These are phyloP conservation scores for Drosophila tropicalis DNA, from an alignment of 1,140 invertebrate genomes.

Conservation along the genomic window DNA sequence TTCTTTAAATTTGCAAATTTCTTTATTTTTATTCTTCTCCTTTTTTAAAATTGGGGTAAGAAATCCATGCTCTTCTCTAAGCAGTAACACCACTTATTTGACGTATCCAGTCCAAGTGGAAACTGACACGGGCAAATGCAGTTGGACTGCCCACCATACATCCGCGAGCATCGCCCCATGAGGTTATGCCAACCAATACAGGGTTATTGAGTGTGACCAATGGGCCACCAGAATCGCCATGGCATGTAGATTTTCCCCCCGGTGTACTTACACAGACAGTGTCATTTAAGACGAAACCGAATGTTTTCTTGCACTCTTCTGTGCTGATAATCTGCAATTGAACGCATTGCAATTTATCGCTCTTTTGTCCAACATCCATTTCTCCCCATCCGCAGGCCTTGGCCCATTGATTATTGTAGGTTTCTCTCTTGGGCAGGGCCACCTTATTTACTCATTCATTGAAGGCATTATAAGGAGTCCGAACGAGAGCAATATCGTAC, in stretches of 20 bases:
- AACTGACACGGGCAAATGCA: constrained; percentile 39
- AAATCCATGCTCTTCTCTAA: not conserved
- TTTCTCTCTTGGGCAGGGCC: constrained; percentile 25
- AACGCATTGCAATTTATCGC: constrained; percentile 41
- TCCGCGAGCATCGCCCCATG: constrained; percentile 15
- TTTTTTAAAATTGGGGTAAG: no score
- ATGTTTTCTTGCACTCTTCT: constrained; percentile 11
- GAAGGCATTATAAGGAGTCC: constrained; percentile 50
- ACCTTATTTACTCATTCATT: constrained; percentile 41
- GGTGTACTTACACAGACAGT: constrained; percentile 36
- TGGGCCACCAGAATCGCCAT: constrained; percentile 41
- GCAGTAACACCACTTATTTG: not conserved
- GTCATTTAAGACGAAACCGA: constrained; percentile 17
- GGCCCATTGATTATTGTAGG: constrained; percentile 40
- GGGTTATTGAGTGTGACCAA: constrained; percentile 42
- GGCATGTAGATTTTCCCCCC: constrained; percentile 26
- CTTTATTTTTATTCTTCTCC: no score
- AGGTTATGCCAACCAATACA: constrained; percentile 36
- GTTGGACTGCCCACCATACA: constrained; percentile 30
- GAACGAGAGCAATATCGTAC: constrained; percentile 60
- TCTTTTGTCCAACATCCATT: constrained; percentile 20
- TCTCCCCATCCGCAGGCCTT: constrained; percentile 62
- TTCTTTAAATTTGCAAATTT: no score
- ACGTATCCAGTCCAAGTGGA: constrained; percentile 44
- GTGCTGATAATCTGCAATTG: constrained; percentile 44